Evolutionary conservation across 2,888 invertebrate species (phyloP).

Genomic region (Leptothorax acervorum): DNA sequence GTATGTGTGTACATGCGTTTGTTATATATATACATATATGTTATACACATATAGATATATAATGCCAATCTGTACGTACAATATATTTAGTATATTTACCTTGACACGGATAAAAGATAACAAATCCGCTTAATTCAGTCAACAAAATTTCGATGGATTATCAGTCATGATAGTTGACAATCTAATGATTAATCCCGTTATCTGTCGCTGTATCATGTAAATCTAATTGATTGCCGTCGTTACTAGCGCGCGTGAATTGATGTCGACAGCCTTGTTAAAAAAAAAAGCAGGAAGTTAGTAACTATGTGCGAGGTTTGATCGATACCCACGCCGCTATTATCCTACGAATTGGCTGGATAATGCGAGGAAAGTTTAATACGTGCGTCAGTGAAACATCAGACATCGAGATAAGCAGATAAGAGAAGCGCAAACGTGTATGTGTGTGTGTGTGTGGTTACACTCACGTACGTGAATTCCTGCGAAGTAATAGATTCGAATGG

Average conservation of each 20-base stretch:
- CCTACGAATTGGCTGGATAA: conserved; percentile 70
- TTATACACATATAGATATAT: neutral
- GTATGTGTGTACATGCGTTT: no score
- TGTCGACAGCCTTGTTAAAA: conserved; percentile 5
- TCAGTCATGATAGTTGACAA: conserved; percentile 30
- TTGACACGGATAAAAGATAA: conserved; percentile 25
- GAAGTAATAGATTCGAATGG: conserved; percentile 46
- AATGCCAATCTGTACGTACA: neutral
- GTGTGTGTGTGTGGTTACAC: neutral
- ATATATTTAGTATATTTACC: neutral
- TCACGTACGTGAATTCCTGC: conserved; percentile 20
- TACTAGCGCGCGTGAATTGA: neutral
- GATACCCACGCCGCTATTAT: conserved; percentile 65
- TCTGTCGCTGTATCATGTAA: conserved; percentile 51
- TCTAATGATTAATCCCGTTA: conserved; percentile 54
- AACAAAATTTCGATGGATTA: conserved; percentile 36
- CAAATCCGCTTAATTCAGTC: conserved; percentile 20
- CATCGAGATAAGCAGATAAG: conserved; percentile 74
- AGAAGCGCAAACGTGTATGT: conserved; percentile 25
- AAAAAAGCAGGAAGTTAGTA: conserved; percentile 56
- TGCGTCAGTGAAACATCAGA: conserved; percentile 74
- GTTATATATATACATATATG: no score
- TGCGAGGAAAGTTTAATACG: conserved; percentile 73
- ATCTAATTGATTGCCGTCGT: conserved; percentile 50
- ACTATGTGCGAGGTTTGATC: conserved; percentile 68